Evolutionary conservation across 1,140 invertebrate species (phyloP), one percentile per base, ranked within the genome.

Genomic region (Macrobrachium rosenbergii): DNA sequence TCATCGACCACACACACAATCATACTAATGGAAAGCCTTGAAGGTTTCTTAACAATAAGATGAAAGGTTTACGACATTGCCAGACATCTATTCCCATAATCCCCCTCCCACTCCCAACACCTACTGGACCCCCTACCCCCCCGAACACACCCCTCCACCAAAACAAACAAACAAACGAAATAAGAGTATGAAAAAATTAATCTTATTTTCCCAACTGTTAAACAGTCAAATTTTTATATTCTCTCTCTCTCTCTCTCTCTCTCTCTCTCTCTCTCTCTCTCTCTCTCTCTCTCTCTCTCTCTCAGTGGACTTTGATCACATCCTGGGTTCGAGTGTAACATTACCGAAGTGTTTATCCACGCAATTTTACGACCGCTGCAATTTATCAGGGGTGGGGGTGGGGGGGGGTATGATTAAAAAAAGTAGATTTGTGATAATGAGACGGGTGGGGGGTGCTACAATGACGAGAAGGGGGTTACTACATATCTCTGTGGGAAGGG

Each of bases 201-300:
- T 75, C 58, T 75, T 19, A 75, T 45, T 75, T 75, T 75, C 73
- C 73, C 37, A 37, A 75, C 58, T 75, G 73, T 43, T 75, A 75
- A 75, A 75, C 52, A 45, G 72, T 28, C 52, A 45, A 75, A n/a
- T 75, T 23, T 28, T 75, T 28, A 75, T 28, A 19, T 28, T 77
- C 75, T 77, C 75, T 23, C 14, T 77, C 76, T 78, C 76, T 78
- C 76, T 37, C 28, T 37, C 28, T 77, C 75, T 77, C 75, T 23
- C 14, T 77, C 76, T 78, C 76, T 78, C 76, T 37, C 28, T 37
- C 28, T 37, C 28, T 37, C 28, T 78, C 76, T 78, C 76, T 77
- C 76, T 78, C 76, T 78, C 76, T 78, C 76, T 78, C 76, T 78
- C 73, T 78, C 76, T 78, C 52, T 78, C 76, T 78, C 78, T 80